phyloP scores from a whole-genome alignment of 2,888 invertebrate genomes.

The Pediacus dermestoides region DNA sequence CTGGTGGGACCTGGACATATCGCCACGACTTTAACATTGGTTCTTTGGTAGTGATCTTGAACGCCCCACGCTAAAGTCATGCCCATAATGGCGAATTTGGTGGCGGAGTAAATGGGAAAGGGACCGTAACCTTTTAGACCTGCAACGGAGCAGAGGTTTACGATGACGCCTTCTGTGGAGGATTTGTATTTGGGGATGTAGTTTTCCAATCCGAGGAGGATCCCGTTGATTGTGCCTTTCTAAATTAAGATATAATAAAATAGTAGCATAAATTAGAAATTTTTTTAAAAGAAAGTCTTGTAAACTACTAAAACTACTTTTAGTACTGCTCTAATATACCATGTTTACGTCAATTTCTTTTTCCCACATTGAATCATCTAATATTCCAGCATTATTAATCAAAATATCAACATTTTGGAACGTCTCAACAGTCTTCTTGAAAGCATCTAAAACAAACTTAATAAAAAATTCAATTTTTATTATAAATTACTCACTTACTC shows the following conservation, averaged over 20 bases:
- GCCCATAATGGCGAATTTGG: slow-evolving; percentile 27
- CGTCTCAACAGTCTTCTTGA: slow-evolving; percentile 25
- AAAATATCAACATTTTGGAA: slow-evolving; percentile 30
- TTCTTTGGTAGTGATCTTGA: slow-evolving; percentile 39
- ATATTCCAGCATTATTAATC: slow-evolving; percentile 32
- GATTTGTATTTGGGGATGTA: slow-evolving; percentile 29
- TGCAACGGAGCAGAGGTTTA: slow-evolving; percentile 27
- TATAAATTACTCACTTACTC: slow-evolving; percentile 23
- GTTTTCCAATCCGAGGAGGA: slow-evolving; percentile 27
- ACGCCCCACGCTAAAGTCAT: slow-evolving; percentile 26
- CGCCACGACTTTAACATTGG: slow-evolving; percentile 52
- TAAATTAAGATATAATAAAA: slow-evolving; percentile 12
- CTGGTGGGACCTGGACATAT: slow-evolving; percentile 55
- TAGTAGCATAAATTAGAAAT: not conserved
- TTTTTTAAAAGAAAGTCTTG: slow-evolving; percentile 10
- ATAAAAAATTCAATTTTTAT: too few species aligned
- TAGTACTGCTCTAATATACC: slow-evolving; percentile 24
- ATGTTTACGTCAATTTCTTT: slow-evolving; percentile 28
- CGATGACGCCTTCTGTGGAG: slow-evolving; percentile 25
- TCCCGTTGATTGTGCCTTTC: slow-evolving; percentile 29
- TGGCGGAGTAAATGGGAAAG: slow-evolving; percentile 25
- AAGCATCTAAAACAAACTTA: slow-evolving; percentile 30
- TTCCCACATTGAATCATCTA: slow-evolving; percentile 29
- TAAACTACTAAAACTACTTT: too few species aligned
- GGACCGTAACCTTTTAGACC: slow-evolving; percentile 17